A percentile compares a stretch with the other conserved stretches of the same genome.
These are phyloP conservation scores for Microcaecilia unicolor DNA, from an alignment of 2,797 vertebrate species.

Conservation along the genomic window DNA sequence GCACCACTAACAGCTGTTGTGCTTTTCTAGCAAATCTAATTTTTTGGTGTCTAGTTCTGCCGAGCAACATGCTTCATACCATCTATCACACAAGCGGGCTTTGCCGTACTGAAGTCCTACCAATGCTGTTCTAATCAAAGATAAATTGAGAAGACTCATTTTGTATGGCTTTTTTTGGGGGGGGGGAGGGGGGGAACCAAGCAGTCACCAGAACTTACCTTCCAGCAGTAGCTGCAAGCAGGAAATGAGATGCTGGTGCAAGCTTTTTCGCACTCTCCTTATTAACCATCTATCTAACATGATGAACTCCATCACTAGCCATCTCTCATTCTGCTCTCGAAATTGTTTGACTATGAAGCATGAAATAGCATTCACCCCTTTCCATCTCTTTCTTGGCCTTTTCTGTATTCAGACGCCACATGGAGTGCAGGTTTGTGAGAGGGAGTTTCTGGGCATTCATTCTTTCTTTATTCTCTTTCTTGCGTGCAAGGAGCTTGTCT, in stretches of 20 bases:
- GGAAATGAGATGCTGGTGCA: slow-evolving; percentile 20
- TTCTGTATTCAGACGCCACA: slow-evolving; percentile 26
- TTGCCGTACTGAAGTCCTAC: too few species aligned
- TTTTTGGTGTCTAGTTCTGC: too few species aligned
- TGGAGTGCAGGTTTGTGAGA: slow-evolving; percentile 20
- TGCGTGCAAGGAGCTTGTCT: slow-evolving; percentile 19
- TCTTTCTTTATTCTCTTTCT: slow-evolving; percentile 16
- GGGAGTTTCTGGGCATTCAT: not conserved
- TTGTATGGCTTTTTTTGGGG: too few species aligned
- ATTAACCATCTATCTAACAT: slow-evolving; percentile 9
- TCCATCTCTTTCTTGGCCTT: slow-evolving; percentile 10
- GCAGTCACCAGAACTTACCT: too few species aligned
- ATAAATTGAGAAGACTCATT: too few species aligned
- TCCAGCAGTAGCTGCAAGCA: slow-evolving; percentile 3
- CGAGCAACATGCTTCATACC: too few species aligned
- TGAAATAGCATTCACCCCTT: slow-evolving; percentile 32
- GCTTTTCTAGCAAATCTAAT: too few species aligned
- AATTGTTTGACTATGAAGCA: slow-evolving; percentile 32
- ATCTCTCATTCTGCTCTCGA: slow-evolving; percentile 15
- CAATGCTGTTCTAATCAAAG: too few species aligned
- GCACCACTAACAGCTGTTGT: too few species aligned
- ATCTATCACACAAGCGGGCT: too few species aligned
- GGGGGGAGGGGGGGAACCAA: too few species aligned
- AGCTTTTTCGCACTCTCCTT: slow-evolving; percentile 16
- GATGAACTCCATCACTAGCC: slow-evolving; percentile 11